These are phyloP conservation scores for Thaumetopoea pityocampa DNA, from an alignment of 1,140 invertebrate genomes.

Conservation along the genomic window DNA sequence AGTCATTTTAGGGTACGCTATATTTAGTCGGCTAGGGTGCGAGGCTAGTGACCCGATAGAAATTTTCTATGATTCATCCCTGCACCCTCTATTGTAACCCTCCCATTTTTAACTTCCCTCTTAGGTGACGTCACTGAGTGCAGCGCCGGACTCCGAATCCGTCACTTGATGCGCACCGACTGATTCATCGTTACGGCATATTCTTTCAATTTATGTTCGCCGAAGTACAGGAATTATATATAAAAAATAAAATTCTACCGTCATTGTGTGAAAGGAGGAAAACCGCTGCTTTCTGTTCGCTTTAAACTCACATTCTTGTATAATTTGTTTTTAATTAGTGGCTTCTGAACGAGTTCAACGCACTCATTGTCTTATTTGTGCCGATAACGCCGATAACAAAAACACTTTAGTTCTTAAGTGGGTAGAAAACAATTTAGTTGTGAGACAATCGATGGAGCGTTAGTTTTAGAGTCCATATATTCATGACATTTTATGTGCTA, in stretches of 20 bases:
- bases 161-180: constrained; percentile 46
- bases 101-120: constrained; percentile 47
- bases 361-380: constrained; percentile 18
- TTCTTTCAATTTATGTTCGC: constrained; percentile 37
- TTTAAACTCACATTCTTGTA: constrained; percentile 22
- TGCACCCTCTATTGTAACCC: constrained; percentile 57
- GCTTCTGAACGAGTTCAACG: constrained; percentile 27
- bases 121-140: constrained; percentile 57
- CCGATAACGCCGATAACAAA: constrained; percentile 25
- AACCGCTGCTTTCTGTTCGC: neutral
- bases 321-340: constrained; percentile 25
- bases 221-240: constrained; percentile 11
- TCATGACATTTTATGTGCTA: neutral
- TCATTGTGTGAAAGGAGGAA: constrained; percentile 2
- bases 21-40: constrained; percentile 40
- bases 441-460: neutral
- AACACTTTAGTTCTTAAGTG: constrained; percentile 13
- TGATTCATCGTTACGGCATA: constrained; percentile 54
- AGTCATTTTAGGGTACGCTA: constrained; percentile 33
- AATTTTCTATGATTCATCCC: constrained; percentile 70
- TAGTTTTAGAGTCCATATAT: neutral
- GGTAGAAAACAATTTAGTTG: neutral
- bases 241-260: constrained; percentile 13
- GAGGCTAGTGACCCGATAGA: constrained; percentile 58
- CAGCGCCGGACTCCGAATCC: constrained; percentile 51